Conservation (phyloP, 2,113 vertebrate genomes). For the Paracanthobrama guichenoti region DNA sequence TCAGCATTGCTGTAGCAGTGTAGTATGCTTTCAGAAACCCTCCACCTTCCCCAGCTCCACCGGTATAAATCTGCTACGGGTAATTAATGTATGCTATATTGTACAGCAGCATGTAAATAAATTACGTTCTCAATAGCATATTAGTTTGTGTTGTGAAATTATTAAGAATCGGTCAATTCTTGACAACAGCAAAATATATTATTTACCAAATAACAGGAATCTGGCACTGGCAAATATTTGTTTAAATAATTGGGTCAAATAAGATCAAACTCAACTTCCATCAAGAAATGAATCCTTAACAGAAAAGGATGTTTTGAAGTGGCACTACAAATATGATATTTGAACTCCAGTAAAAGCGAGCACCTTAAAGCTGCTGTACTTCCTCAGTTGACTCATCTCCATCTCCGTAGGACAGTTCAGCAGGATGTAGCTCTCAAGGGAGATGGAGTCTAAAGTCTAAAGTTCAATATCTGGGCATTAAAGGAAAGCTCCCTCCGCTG, state of each 20-base stretch:
- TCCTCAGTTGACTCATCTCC: slow-evolving; percentile 15
- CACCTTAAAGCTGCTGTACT: background rate
- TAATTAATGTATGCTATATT: too few relatives aligned
- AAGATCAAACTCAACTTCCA: slow-evolving; percentile 7
- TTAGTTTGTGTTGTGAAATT: too few relatives aligned
- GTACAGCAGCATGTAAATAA: too few relatives aligned
- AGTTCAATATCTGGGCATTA: slow-evolving; percentile 36
- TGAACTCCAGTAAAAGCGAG: background rate
- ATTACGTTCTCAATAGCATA: too few relatives aligned
- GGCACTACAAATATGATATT: background rate
- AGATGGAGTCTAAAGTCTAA: slow-evolving; percentile 36
- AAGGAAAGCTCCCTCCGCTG: slow-evolving; percentile 43
- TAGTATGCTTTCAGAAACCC: too few relatives aligned
- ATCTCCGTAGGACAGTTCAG: slow-evolving; percentile 15
- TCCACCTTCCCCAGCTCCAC: too few relatives aligned
- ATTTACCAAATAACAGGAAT: too few relatives aligned
- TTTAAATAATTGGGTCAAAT: background rate
- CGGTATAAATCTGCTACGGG: too few relatives aligned
- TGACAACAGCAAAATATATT: background rate
- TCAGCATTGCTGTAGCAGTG: too few relatives aligned
- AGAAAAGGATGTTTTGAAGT: background rate
- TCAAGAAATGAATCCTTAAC: background rate
- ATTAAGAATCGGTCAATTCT: background rate
- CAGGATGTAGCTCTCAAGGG: background rate
- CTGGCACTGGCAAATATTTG: too few relatives aligned